Conservation (phyloP, 37 sponge, comb jelly and placozoan genomes). For the Hexactinellida sp. region DNA sequence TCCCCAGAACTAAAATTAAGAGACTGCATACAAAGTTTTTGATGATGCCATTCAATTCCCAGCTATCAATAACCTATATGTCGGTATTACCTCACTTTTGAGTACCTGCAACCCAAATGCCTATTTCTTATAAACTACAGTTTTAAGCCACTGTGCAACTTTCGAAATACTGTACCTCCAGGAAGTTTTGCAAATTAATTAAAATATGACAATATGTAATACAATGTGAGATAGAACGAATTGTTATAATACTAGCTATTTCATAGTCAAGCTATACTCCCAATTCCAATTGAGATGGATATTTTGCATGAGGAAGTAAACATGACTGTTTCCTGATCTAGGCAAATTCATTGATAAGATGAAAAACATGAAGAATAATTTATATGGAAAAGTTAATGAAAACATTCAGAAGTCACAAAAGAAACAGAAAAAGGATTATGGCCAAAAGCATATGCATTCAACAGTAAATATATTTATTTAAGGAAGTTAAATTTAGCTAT, state of each 20-base stretch:
- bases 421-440: slow-evolving; percentile 13
- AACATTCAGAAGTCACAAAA: slow-evolving; percentile 13
- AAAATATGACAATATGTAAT: too few species aligned
- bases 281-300: slow-evolving; percentile 25
- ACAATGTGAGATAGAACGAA: background rate
- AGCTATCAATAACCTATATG: too few species aligned
- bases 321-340: background rate
- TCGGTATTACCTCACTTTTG: too few species aligned
- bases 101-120: too few species aligned
- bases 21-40: too few species aligned
- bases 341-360: background rate
- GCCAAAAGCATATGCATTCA: background rate
- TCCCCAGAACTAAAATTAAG: too few species aligned
- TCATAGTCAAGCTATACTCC: slow-evolving; percentile 14
- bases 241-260: background rate
- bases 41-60: too few species aligned
- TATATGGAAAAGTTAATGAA: slow-evolving; percentile 7
- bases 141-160: too few species aligned
- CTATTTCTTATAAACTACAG: too few species aligned
- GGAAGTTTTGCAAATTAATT: background rate
- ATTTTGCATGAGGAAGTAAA: background rate
- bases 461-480: background rate
- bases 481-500: background rate
- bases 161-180: slow-evolving; percentile 15
- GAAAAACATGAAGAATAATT: background rate